Percentiles rank a stretch among this genome's conserved stretches.
These are phyloP conservation scores for Lanius ludovicianus DNA, from an alignment of 2,113 vertebrate species.

Conservation along the genomic window DNA sequence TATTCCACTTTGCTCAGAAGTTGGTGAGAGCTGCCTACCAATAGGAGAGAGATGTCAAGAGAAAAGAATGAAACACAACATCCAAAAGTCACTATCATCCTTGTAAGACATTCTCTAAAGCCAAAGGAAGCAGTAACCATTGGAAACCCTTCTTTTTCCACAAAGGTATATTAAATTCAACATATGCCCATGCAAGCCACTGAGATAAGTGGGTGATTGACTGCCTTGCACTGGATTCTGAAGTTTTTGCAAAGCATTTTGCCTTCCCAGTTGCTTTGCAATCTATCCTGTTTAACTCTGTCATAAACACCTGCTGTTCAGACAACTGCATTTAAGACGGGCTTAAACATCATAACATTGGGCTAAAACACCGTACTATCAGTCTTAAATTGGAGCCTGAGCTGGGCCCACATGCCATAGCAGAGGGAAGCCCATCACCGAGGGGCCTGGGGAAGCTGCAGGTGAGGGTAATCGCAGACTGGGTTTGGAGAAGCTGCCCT, in stretches of 20 bases:
- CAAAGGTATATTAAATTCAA: neutral
- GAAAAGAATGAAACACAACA: neutral
- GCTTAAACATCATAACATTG: neutral
- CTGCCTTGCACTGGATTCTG: neutral
- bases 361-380: neutral
- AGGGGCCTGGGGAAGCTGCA: neutral
- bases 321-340: neutral
- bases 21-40: neutral
- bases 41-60: neutral
- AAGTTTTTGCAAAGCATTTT: neutral
- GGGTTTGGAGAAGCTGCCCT: neutral
- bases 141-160: neutral
- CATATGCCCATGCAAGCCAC: neutral
- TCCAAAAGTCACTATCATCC: neutral
- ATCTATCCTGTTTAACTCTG: neutral
- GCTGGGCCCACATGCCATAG: neutral
- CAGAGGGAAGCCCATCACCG: neutral
- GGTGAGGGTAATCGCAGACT: neutral
- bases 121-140: neutral
- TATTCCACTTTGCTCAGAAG: neutral
- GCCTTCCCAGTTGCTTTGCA: neutral
- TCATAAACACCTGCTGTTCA: constrained; percentile 19
- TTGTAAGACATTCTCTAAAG: neutral
- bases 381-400: neutral
- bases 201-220: neutral